Conservation (phyloP, 1,140 invertebrate genomes). For the Anastrepha ludens region DNA sequence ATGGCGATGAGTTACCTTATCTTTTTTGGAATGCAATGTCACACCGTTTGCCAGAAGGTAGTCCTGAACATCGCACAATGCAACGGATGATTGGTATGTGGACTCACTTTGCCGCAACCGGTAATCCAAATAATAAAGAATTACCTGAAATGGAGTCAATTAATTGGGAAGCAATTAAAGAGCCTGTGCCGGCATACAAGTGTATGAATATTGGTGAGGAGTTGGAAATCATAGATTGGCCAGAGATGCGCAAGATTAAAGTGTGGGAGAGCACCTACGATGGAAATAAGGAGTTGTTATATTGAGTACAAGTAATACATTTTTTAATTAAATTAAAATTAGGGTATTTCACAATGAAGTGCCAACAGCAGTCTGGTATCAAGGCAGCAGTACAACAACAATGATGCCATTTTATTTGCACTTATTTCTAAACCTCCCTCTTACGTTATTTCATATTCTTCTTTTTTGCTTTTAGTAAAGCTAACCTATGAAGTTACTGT, state of each 20-base stretch:
- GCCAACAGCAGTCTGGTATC: no score
- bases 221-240: conserved; percentile 71
- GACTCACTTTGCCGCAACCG: conserved; percentile 74
- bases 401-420: no score
- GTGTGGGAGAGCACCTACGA: conserved; percentile 72
- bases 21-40: conserved; percentile 76
- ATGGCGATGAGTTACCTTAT: conserved; percentile 81
- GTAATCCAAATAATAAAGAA: conserved; percentile 69
- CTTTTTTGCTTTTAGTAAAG: no score
- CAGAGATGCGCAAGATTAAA: conserved; percentile 72
- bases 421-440: no score
- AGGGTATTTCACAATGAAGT: no score
- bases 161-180: conserved; percentile 65
- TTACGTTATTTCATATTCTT: no score
- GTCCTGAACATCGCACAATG: conserved; percentile 72
- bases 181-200: conserved; percentile 66
- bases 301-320: neutral
- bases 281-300: conserved; percentile 64
- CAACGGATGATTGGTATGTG: conserved; percentile 72
- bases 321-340: no score
- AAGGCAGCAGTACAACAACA: no score
- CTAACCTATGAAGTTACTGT: no score
- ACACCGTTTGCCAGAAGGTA: conserved; percentile 69
- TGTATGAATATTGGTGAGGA: conserved; percentile 75
- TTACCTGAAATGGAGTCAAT: conserved; percentile 67